Evolutionary conservation across 2,888 invertebrate species (phyloP).

Genomic region (Idaea straminata): DNA sequence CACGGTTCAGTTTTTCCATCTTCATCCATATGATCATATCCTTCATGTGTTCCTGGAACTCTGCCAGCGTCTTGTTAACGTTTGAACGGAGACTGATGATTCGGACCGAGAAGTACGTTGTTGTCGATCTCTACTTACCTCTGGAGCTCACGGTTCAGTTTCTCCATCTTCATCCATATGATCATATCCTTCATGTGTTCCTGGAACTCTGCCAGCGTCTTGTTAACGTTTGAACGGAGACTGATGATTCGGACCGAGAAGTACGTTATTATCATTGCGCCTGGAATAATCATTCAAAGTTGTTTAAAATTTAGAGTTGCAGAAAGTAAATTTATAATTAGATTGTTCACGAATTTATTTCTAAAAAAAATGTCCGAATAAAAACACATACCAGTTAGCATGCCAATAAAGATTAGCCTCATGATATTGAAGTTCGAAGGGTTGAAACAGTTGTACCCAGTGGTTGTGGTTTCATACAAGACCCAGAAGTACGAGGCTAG

Average conservation of each 20-base stretch:
- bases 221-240: constrained; percentile 62
- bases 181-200: constrained; percentile 60
- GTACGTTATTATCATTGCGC: constrained; percentile 57
- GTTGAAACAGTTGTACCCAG: constrained; percentile 56
- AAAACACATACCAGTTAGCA: constrained; percentile 46
- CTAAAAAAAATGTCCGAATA: not conserved
- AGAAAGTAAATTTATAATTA: not conserved
- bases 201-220: constrained; percentile 57
- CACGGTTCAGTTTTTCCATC: constrained; percentile 42
- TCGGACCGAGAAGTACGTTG: not conserved
- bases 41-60: constrained; percentile 61
- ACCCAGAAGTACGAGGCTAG: constrained; percentile 61
- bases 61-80: constrained; percentile 41
- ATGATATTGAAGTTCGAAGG: constrained; percentile 54
- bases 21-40: constrained; percentile 57
- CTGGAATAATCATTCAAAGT: constrained; percentile 30
- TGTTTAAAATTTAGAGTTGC: not conserved
- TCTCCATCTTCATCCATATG: constrained; percentile 53
- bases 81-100: not conserved
- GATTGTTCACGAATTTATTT: not conserved
- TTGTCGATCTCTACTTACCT: constrained; percentile 35
- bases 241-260: constrained; percentile 67
- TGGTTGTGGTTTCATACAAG: constrained; percentile 57
- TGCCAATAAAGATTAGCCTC: constrained; percentile 49
- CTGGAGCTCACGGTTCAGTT: constrained; percentile 40